Evolutionary conservation across 1,140 invertebrate genomes (phyloP).

Genomic region (Diabrotica undecimpunctata): DNA sequence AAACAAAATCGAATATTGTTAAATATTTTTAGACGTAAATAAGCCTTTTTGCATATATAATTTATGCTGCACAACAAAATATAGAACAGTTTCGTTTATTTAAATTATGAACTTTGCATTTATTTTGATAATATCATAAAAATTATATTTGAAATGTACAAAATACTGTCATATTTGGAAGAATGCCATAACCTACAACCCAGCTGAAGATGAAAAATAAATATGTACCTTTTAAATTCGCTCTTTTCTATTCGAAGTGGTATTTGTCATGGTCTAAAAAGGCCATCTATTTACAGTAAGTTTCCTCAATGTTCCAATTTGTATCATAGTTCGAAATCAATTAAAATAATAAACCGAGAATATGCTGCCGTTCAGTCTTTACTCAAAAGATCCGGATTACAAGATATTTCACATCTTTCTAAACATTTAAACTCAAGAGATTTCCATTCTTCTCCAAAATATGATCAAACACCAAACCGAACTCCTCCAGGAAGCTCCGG

Average conservation of each 20-base stretch:
- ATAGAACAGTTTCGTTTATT: too few species aligned
- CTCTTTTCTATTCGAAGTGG: neutral
- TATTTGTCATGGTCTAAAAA: neutral
- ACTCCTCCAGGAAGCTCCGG: slow-evolving; percentile 30
- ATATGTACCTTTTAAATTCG: neutral
- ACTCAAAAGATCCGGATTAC: slow-evolving; percentile 45
- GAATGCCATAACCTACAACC: neutral
- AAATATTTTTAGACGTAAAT: too few species aligned
- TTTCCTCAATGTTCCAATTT: neutral
- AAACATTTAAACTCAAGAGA: slow-evolving; percentile 32
- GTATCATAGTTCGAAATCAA: neutral
- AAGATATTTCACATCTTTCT: slow-evolving; percentile 42
- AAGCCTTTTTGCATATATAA: too few species aligned
- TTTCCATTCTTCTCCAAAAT: slow-evolving; percentile 33
- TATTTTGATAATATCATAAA: too few species aligned
- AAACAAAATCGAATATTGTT: too few species aligned
- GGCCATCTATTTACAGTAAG: neutral
- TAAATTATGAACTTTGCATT: too few species aligned
- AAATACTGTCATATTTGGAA: too few species aligned
- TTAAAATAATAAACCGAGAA: slow-evolving; percentile 47
- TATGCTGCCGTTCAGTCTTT: slow-evolving; percentile 48
- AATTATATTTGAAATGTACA: too few species aligned
- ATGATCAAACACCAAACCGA: slow-evolving; percentile 29
- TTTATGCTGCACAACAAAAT: too few species aligned
- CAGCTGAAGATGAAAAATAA: neutral